Evolutionary conservation across 2,888 invertebrate genomes (phyloP), one percentile per base, ranked within the genome.

Genomic region (Salpingus planirostris): DNA sequence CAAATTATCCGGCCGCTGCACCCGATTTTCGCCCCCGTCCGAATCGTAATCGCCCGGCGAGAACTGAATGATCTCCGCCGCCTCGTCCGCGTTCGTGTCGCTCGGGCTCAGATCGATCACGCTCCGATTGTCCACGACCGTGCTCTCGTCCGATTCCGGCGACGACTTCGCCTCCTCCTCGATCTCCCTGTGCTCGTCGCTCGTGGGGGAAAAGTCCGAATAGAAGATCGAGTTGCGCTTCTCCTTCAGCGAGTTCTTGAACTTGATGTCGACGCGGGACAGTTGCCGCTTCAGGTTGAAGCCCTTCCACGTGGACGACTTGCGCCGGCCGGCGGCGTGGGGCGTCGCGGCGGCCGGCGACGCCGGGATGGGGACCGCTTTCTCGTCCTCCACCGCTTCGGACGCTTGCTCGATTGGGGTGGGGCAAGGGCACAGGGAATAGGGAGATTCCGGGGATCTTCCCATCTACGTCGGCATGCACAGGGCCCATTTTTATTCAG

Each of bases 221-320:
- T 63, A 62, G 48, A 65, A 64, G n/a, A 62, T 47, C 15, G 64
- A 64, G 36, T 57, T 56, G 24, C 61, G 46, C 49, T 65, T 69
- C 31, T 71, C 70, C 41, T 67, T 57, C 26, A 69, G 63, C 5
- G 55, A 47, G 51, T 77, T 78, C 59, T 80, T 80, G 39, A 80
- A 66, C 61, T 80, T 83, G 52, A 80, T 68, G 59, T 84, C 83
- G 46, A 85, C 86, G 65, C 75, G 81, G 41, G 83, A 84, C 49
- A 87, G 71, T 65, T 86, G 85, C 49, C 85, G 76, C 64, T 87
- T 87, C 38, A 87, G 69, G 62, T 79, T 83, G 68, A 85, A 84
- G 38, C 76, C 75, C 64, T 82, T 84, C 82, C 85, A 84, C 44
- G 76, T 73, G 15, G 80, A 79, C 13, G 65, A 63, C 51, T 78